These are phyloP conservation scores for Ligdia adustata DNA, from an alignment of 2,888 invertebrate genomes.

Conservation along the genomic window DNA sequence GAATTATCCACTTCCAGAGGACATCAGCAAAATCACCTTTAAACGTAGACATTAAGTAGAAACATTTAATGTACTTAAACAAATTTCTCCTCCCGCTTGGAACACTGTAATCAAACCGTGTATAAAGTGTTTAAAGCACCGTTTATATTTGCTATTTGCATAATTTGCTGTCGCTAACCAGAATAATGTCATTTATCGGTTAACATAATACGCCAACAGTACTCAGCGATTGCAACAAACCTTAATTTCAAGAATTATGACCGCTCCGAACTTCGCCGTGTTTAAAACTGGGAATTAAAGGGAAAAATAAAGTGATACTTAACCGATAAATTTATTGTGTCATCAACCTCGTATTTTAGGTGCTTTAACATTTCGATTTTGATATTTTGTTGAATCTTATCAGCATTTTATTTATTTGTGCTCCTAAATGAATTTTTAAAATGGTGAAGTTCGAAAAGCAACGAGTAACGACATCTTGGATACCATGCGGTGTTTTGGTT, in stretches of 20 bases:
- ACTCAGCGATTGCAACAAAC: constrained; percentile 30
- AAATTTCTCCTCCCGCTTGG: constrained; percentile 35
- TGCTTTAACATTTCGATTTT: constrained; percentile 30
- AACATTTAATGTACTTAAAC: constrained; percentile 29
- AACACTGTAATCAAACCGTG: constrained; percentile 45
- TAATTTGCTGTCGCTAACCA: constrained; percentile 47
- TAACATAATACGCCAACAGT: constrained; percentile 12
- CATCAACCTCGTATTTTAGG: constrained; percentile 20
- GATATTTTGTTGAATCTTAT: constrained; percentile 30
- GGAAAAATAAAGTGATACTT: constrained; percentile 24
- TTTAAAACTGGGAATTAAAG: constrained; percentile 21
- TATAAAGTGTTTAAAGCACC: constrained; percentile 50
- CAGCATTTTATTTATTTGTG: constrained; percentile 29
- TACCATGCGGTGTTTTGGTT: constrained; percentile 4
- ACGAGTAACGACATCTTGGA: constrained; percentile 13
- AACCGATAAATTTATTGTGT: constrained; percentile 32
- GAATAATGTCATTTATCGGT: constrained; percentile 42
- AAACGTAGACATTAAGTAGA: constrained; percentile 19
- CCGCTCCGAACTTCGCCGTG: constrained; percentile 21
- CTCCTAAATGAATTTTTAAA: constrained; percentile 26
- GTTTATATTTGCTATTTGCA: constrained; percentile 51
- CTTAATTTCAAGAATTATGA: constrained; percentile 39
- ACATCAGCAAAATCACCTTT: constrained; percentile 18
- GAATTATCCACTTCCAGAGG: constrained; percentile 15
- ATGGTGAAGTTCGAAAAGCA: constrained; percentile 21